Evolutionary conservation across 2,797 vertebrate genomes (phyloP).

Genomic region (Sebastes itinus): DNA sequence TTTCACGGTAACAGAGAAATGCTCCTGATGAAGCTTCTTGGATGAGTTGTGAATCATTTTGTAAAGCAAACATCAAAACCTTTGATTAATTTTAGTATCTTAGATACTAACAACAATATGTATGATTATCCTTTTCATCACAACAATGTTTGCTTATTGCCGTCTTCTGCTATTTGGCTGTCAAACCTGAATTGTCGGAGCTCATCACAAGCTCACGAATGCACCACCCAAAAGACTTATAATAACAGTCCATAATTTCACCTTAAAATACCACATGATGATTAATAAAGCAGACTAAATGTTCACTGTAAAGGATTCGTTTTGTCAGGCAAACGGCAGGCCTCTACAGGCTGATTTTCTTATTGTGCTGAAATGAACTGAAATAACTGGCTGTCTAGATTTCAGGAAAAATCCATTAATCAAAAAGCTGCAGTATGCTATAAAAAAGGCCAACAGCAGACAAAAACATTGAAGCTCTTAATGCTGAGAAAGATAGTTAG

Average conservation of each 20-base stretch:
- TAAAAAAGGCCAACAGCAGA: neutral
- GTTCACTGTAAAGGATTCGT: neutral
- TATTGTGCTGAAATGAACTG: neutral
- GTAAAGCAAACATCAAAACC: neutral
- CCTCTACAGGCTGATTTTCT: neutral
- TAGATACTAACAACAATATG: neutral
- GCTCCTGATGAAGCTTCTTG: neutral
- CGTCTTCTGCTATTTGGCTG: neutral
- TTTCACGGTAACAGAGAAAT: neutral
- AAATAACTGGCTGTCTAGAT: conserved; percentile 8
- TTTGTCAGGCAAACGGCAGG: neutral
- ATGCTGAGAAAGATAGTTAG: neutral
- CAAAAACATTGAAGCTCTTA: neutral
- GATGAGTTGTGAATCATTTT: neutral
- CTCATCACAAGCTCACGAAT: neutral
- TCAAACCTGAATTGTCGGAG: neutral
- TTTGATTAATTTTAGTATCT: neutral
- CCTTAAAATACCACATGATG: neutral
- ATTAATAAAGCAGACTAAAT: neutral
- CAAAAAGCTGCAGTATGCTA: neutral
- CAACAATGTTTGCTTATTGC: neutral
- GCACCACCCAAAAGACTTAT: neutral
- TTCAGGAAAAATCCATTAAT: neutral
- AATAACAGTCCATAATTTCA: neutral
- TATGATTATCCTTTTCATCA: neutral